phyloP scores from a whole-genome alignment of 2,888 invertebrate genomes.

The Yponomeuta malinellus region DNA sequence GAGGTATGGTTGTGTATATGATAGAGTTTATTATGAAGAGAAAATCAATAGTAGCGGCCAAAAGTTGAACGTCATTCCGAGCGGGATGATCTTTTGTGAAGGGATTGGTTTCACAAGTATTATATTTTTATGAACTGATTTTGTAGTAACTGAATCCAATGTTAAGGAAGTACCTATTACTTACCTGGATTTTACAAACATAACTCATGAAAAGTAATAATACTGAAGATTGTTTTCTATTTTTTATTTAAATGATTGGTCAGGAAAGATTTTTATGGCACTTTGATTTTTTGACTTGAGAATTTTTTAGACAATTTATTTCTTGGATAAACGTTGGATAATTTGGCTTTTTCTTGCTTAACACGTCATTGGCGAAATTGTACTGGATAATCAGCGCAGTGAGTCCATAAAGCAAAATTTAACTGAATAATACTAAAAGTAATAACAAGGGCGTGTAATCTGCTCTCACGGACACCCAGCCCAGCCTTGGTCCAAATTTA shows the following conservation, averaged over 20 bases:
- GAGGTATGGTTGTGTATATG: slow-evolving; percentile 40
- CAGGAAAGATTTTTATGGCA: too few species aligned
- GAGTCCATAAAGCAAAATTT: too few species aligned
- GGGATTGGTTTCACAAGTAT: background rate
- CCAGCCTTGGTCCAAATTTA: slow-evolving; percentile 38
- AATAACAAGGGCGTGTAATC: background rate
- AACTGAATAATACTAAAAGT: background rate
- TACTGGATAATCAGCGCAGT: too few species aligned
- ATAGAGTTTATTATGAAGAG: slow-evolving; percentile 52
- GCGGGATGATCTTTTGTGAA: background rate
- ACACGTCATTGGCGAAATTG: too few species aligned
- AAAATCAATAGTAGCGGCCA: slow-evolving; percentile 47
- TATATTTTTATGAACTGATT: too few species aligned
- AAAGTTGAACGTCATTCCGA: background rate
- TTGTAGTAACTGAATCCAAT: too few species aligned
- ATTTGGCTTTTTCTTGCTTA: too few species aligned
- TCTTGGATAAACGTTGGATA: too few species aligned
- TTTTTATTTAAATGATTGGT: too few species aligned
- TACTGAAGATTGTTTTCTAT: background rate
- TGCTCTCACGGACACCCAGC: background rate
- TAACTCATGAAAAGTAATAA: background rate
- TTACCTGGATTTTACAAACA: background rate
- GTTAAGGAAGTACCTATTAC: too few species aligned
- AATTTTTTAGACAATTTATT: too few species aligned
- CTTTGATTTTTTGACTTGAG: too few species aligned